Evolutionary conservation across 2,113 vertebrate genomes (phyloP).

Genomic region (Neolamprologus falcicula): DNA sequence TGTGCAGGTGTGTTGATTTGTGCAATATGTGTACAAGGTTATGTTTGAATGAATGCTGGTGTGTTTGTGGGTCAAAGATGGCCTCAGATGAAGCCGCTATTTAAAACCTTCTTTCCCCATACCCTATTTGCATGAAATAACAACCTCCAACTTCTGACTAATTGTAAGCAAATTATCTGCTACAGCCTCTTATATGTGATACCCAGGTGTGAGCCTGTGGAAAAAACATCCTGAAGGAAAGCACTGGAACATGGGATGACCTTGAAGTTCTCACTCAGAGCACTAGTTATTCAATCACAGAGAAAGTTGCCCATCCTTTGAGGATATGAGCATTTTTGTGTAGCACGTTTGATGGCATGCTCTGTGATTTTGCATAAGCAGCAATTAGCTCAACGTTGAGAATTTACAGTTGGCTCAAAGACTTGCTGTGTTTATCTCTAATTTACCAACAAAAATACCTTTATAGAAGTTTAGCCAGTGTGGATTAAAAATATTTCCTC

Average conservation of each 20-base stretch:
- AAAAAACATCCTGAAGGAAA: neutral
- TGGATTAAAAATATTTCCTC: neutral
- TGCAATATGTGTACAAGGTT: neutral
- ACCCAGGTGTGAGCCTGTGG: neutral
- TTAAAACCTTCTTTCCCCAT: neutral
- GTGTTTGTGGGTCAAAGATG: neutral
- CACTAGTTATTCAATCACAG: neutral
- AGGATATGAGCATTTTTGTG: neutral
- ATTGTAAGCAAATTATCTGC: neutral
- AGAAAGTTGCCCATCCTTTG: neutral
- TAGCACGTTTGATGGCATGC: neutral
- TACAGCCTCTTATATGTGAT: neutral
- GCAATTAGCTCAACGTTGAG: neutral
- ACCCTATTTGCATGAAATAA: neutral
- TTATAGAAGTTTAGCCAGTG: neutral
- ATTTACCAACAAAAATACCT: neutral
- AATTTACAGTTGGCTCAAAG: neutral
- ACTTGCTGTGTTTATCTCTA: neutral
- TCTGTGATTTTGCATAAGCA: neutral
- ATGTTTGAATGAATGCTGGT: neutral
- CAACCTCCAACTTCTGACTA: neutral
- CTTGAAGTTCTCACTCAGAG: conserved; percentile 10
- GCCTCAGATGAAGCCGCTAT: neutral
- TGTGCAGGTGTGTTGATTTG: neutral
- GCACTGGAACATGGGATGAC: neutral